Evolutionary conservation across 2,113 vertebrate species (phyloP).

Genomic region (Entelurus aequoreus): DNA sequence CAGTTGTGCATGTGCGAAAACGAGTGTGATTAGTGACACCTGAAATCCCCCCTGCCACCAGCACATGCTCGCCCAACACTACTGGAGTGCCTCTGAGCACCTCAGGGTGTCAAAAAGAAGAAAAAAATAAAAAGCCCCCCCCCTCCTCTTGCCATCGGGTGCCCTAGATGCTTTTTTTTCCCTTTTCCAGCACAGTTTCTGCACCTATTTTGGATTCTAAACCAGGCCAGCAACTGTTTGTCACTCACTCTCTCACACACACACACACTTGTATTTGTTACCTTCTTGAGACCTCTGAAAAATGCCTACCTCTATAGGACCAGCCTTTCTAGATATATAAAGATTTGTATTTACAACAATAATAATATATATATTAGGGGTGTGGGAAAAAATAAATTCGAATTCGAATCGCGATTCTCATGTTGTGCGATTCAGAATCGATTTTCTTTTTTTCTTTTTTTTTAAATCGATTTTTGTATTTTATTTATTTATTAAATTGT

Average conservation of each 20-base stretch:
- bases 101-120: not conserved
- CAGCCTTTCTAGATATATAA: no score
- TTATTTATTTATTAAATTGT: no score
- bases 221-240: constrained; percentile 50
- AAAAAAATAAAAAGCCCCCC: not conserved
- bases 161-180: constrained; percentile 54
- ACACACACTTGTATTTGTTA: not conserved
- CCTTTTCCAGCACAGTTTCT: constrained; percentile 51
- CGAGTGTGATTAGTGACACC: not conserved
- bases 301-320: no score
- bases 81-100: constrained; percentile 12
- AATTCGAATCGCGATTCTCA: no score
- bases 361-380: no score
- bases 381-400: no score
- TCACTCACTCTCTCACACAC: not conserved
- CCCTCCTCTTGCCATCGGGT: constrained; percentile 21
- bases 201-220: constrained; percentile 58
- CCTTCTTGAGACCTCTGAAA: no score
- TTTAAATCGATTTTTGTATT: no score
- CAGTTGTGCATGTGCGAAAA: not conserved
- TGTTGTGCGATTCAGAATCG: no score
- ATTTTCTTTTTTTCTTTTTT: no score
- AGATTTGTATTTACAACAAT: no score
- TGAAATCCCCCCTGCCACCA: constrained; percentile 24
- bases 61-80: constrained; percentile 25